Base-by-base conservation (phyloP, 1,140 invertebrate species). In the Apis florea region DNA sequence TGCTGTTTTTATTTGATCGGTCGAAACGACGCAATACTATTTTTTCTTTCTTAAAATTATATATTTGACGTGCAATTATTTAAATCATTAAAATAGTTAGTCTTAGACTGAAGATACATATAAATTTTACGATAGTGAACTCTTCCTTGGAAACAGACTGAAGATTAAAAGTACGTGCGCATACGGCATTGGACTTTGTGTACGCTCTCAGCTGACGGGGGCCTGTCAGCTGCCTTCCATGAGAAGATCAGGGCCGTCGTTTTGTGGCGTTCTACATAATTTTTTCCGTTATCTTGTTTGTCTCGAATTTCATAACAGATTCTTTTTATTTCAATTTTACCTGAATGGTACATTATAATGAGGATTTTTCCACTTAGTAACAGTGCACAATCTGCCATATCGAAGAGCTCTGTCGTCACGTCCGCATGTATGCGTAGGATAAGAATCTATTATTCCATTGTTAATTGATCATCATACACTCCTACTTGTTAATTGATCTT, bases 141-240 rank as follows among this genome's bases (percentile, higher is more conserved):
- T 69, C 54, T 59, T 40, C 49, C 53, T 73, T 75, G 63, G 68
- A 67, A 61, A 76, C 31, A 59, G 31, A n/a, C 54, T 26, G 64
- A 59, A 26, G 75, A 61, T 83, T 6, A 71, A 83, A 64, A 31
- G 54, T 78, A 66, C 63, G 70, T 77, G 70, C 70, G 74, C 63
- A 54, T 53, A 79, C 56, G 58, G 76, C 80, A 83, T 85, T 73
- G 76, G 87, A 70, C 79, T 92, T 92, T 92, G 91, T 92, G 85
- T 93, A 92, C 91, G 88, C 88, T 91, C 91, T 91, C 92, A 93
- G 92, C 92, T 93, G 91, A 92, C 88, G 90, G 82, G 70, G 72
- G 72, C 70, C 82, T 84, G 89, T 91, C 90, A 91, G 90, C 89
- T 90, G 90, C 89, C 89, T 86, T 83, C 26, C 75, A 70, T 82